These are phyloP conservation scores for Drosophila repletoides DNA, from an alignment of 1,140 invertebrate species.

Conservation along the genomic window DNA sequence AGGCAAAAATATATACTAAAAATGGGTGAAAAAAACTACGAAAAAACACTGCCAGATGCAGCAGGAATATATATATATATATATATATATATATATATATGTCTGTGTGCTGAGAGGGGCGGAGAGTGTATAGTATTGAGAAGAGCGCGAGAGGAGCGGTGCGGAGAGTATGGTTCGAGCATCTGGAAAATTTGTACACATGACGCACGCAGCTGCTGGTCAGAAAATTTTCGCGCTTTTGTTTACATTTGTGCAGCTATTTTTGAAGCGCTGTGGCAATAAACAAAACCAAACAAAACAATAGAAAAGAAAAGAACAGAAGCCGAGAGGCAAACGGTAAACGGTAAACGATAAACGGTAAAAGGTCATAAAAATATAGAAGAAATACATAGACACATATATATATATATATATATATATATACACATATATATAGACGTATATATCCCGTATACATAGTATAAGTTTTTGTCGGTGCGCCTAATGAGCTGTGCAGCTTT, in stretches of 20 bases:
- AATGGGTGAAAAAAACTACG: background rate
- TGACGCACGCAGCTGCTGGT: conserved; percentile 70
- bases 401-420: background rate
- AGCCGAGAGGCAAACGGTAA: conserved; percentile 8
- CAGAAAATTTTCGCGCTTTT: conserved; percentile 65
- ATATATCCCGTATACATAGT: background rate
- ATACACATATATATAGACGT: background rate
- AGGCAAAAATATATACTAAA: conserved; percentile 36
- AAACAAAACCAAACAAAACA: conserved; percentile 75
- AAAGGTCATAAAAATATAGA: conserved; percentile 61
- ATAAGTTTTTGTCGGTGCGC: conserved; percentile 11
- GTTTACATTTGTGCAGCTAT: conserved; percentile 78
- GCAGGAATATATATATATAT: conserved; percentile 12
- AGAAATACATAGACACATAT: conserved; percentile 12
- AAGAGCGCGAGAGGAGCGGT: background rate
- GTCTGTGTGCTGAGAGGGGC: background rate
- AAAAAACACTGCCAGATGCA: conserved; percentile 32
- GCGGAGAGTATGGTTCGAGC: conserved; percentile 28
- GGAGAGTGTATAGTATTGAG: background rate
- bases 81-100: no score
- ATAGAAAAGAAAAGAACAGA: conserved; percentile 36
- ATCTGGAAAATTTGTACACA: conserved; percentile 74
- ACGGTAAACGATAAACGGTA: conserved; percentile 15
- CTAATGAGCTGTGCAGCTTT: conserved; percentile 74
- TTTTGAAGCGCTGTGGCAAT: conserved; percentile 69